phyloP scores from a whole-genome alignment of 92 coral and sea anemone genomes.

The Palythoa grandiflora region DNA sequence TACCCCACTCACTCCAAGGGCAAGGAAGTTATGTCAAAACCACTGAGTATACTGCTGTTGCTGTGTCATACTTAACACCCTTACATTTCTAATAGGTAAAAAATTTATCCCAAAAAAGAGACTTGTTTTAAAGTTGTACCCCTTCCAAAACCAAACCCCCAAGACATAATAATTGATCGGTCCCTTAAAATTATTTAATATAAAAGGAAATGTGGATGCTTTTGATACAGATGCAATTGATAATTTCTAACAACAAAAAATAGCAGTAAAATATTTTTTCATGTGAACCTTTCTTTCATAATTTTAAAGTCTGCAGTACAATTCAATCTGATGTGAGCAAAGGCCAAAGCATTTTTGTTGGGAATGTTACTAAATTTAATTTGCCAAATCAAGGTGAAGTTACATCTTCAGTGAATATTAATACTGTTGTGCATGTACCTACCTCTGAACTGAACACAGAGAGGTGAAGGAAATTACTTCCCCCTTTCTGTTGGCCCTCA shows the following conservation, averaged over 20 bases:
- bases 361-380: background rate
- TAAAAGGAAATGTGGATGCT: background rate
- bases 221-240: background rate
- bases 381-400: background rate
- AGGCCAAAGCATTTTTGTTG: background rate
- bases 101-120: background rate
- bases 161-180: background rate
- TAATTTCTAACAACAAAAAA: background rate
- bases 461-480: background rate
- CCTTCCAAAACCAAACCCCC: background rate
- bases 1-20: background rate
- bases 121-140: background rate
- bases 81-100: background rate
- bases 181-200: background rate
- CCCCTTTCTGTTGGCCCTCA: background rate
- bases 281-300: background rate
- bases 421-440: background rate
- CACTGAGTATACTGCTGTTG: conserved; percentile 2
- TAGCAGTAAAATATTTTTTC: background rate
- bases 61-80: background rate
- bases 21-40: conserved; percentile 3
- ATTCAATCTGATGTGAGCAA: background rate
- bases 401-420: background rate
- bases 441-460: background rate
- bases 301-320: background rate